A percentile compares a stretch with the other conserved stretches of the same genome.
Conservation (phyloP, 2,113 vertebrate species). For the Stigmatopora argus region DNA sequence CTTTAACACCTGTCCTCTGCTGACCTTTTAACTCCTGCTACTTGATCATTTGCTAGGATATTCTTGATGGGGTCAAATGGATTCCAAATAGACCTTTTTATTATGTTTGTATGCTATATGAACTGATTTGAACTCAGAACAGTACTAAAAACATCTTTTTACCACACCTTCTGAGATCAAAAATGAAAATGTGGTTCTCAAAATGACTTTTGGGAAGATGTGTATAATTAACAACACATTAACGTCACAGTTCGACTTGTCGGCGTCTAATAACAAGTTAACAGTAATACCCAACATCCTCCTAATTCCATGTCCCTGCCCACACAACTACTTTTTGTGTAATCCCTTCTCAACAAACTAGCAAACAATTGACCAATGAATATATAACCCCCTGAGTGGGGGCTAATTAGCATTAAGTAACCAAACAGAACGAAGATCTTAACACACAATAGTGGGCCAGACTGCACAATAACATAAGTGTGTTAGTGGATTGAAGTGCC, state of each 20-base stretch:
- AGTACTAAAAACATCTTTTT: too few species aligned
- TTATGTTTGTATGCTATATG: not conserved
- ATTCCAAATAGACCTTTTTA: not conserved
- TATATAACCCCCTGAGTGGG: not conserved
- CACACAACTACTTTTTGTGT: not conserved
- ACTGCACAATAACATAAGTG: slow-evolving; percentile 47
- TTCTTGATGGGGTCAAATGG: not conserved
- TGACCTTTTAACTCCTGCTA: slow-evolving; percentile 49
- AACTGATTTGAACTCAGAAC: too few species aligned
- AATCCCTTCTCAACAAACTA: not conserved
- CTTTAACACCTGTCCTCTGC: slow-evolving; percentile 47
- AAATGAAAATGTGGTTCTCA: too few species aligned
- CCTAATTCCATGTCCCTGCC: not conserved
- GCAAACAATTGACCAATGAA: slow-evolving; percentile 2
- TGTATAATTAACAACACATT: too few species aligned
- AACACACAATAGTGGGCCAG: slow-evolving; percentile 24
- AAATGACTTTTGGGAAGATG: too few species aligned
- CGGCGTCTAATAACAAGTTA: too few species aligned
- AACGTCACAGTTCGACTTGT: too few species aligned
- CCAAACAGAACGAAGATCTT: slow-evolving; percentile 11
- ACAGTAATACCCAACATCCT: not conserved
- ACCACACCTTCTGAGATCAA: too few species aligned
- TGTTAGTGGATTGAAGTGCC: slow-evolving; percentile 52
- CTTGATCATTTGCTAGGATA: not conserved
- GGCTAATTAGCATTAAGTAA: slow-evolving; percentile 1